Conservation (phyloP, 2,113 vertebrate genomes). For the Alosa alosa region DNA sequence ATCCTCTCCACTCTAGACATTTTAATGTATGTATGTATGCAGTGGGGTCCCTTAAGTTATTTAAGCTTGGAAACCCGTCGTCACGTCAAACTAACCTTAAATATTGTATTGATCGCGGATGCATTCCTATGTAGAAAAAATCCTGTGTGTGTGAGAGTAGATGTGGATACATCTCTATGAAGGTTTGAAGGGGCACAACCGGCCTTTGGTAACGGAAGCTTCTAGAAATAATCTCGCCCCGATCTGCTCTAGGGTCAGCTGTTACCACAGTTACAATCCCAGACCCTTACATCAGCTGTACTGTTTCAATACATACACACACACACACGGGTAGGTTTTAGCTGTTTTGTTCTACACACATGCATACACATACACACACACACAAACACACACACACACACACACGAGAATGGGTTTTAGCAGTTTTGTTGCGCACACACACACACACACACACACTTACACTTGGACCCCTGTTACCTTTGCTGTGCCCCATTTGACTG, state of each 20-base stretch:
- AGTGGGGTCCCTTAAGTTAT: neutral
- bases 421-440: neutral
- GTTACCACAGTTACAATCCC: neutral
- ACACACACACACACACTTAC: neutral
- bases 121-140: neutral
- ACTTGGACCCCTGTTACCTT: neutral
- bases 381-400: slow-evolving; percentile 16
- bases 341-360: no score
- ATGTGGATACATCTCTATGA: neutral
- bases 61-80: neutral
- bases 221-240: neutral
- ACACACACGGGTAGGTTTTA: neutral
- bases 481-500: neutral
- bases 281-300: neutral
- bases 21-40: neutral
- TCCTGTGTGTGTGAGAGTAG: neutral
- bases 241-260: neutral
- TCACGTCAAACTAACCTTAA: neutral
- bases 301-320: neutral
- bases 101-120: neutral
- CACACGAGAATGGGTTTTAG: neutral
- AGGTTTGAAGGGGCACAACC: neutral
- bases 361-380: no score
- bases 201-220: neutral
- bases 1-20: neutral